These are phyloP conservation scores for Meiosimyza platycephala DNA, from an alignment of 2,888 invertebrate species.

Conservation along the genomic window DNA sequence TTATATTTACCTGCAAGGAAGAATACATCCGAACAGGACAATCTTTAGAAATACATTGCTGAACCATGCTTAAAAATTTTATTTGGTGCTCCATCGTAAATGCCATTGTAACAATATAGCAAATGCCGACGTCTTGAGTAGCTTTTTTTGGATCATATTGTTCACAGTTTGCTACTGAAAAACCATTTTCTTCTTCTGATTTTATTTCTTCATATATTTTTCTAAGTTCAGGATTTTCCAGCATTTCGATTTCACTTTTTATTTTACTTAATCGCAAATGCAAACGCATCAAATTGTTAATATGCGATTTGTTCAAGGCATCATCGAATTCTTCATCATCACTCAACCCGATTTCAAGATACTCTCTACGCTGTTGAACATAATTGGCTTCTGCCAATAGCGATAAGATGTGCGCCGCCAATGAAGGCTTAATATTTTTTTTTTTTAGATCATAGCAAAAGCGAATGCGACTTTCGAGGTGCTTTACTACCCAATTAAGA, in stretches of 20 bases:
- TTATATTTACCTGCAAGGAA: conserved; percentile 54
- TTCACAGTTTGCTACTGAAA: conserved; percentile 28
- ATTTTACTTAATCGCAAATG: conserved; percentile 72
- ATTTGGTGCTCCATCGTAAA: conserved; percentile 68
- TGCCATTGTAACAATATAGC: conserved; percentile 68
- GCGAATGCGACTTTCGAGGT: conserved; percentile 70
- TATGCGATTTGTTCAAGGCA: conserved; percentile 57
- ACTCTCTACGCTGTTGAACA: conserved; percentile 68
- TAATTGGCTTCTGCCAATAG: conserved; percentile 70
- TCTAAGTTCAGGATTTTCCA: conserved; percentile 72
- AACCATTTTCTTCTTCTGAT: conserved; percentile 43
- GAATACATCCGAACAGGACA: conserved; percentile 66
- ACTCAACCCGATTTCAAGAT: conserved; percentile 65
- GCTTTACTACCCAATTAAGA: conserved; percentile 70
- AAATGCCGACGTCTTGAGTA: conserved; percentile 36
- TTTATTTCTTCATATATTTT: conserved; percentile 66
- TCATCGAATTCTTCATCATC: conserved; percentile 63
- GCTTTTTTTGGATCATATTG: conserved; percentile 24
- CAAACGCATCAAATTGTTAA: conserved; percentile 70
- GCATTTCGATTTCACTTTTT: conserved; percentile 71
- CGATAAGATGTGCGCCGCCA: conserved; percentile 69
- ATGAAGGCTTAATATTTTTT: conserved; percentile 68
- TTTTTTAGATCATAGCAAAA: conserved; percentile 72
- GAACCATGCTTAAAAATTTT: conserved; percentile 66
- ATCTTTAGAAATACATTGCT: conserved; percentile 62